Conservation (phyloP, 2,113 vertebrate genomes). For the Chrysochloris asiatica region DNA sequence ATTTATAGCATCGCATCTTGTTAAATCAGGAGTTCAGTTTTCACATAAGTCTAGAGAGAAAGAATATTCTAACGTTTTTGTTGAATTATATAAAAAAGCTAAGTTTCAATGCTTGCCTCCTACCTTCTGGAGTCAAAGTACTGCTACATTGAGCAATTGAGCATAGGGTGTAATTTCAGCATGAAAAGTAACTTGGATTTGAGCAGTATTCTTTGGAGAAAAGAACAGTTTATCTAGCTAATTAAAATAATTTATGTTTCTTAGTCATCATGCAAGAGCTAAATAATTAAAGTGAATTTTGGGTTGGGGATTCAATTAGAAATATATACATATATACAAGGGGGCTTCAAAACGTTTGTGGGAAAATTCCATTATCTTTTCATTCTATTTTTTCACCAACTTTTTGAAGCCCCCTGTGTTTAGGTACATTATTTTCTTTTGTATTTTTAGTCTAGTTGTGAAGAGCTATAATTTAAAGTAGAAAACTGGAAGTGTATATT, state of each 20-base stretch:
- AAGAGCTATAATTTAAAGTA: slow-evolving; percentile 36
- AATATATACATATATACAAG: neutral
- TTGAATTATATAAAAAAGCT: slow-evolving; percentile 68
- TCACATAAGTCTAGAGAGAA: slow-evolving; percentile 49
- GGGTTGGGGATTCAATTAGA: neutral
- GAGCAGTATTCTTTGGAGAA: slow-evolving; percentile 32
- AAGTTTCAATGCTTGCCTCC: slow-evolving; percentile 51
- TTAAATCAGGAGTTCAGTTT: slow-evolving; percentile 37
- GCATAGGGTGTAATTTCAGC: slow-evolving; percentile 42
- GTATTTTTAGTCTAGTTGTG: slow-evolving; percentile 25
- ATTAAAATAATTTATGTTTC: slow-evolving; percentile 22
- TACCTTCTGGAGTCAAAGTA: slow-evolving; percentile 40
- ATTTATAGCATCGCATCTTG: slow-evolving; percentile 1
- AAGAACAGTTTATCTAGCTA: neutral
- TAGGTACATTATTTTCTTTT: slow-evolving; percentile 52
- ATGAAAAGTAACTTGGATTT: slow-evolving; percentile 61
- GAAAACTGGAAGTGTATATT: slow-evolving; percentile 47
- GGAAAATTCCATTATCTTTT: too few species aligned
- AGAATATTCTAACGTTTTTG: slow-evolving; percentile 41
- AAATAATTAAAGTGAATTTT: slow-evolving; percentile 29
- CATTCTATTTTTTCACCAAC: too few species aligned
- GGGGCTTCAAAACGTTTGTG: too few species aligned
- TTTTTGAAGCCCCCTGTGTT: neutral
- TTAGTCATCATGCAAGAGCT: slow-evolving; percentile 12
- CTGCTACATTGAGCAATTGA: slow-evolving; percentile 3